phyloP scores from a whole-genome alignment of 2,113 vertebrate species.

The Micromys minutus region DNA sequence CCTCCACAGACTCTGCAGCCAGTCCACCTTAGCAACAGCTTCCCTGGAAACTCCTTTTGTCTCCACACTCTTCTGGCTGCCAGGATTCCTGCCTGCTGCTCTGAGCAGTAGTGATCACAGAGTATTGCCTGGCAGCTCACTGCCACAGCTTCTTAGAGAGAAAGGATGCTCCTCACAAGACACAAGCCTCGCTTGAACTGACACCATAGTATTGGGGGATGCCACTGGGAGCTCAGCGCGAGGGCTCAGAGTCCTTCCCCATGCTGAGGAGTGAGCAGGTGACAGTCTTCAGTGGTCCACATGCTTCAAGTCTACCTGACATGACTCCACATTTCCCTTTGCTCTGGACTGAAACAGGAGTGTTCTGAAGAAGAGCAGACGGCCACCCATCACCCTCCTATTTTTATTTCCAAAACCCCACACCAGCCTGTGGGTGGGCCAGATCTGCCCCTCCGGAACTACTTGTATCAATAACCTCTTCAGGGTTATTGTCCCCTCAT shows the following conservation, averaged over 20 bases:
- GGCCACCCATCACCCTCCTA: not conserved
- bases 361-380: not conserved
- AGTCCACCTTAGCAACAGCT: no score
- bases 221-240: not conserved
- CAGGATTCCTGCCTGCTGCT: not conserved
- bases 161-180: not conserved
- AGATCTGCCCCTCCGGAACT: not conserved
- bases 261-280: not conserved
- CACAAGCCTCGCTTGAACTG: not conserved
- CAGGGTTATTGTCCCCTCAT: slow-evolving; percentile 73
- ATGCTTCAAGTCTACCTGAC: not conserved
- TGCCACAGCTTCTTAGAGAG: not conserved
- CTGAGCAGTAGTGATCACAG: not conserved
- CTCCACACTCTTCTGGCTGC: not conserved
- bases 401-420: not conserved
- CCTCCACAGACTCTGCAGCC: not conserved
- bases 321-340: not conserved
- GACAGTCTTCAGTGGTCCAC: not conserved
- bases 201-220: not conserved
- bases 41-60: not conserved
- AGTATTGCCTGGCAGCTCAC: not conserved
- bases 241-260: slow-evolving; percentile 24
- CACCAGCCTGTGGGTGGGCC: not conserved
- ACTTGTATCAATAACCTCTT: slow-evolving; percentile 78
- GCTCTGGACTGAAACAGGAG: not conserved